A percentile compares a stretch with the other conserved stretches of the same genome.
Conservation (phyloP, 2,888 invertebrate species). For the Drosophila gaucha region DNA sequence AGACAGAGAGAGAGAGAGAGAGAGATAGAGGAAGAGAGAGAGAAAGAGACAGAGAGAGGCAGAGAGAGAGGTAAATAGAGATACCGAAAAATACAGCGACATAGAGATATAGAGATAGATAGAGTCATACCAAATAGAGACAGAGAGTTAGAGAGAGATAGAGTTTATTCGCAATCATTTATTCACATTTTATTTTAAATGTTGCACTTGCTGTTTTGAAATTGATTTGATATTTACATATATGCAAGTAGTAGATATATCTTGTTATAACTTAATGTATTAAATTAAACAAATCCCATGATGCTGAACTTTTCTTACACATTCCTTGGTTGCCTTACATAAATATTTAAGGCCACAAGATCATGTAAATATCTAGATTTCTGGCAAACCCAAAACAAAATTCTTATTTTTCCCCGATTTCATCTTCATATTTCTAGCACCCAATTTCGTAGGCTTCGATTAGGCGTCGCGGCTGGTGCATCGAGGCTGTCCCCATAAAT, state of each 20-base stretch:
- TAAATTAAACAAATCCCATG: constrained; percentile 15
- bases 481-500: constrained; percentile 56
- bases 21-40: too few species aligned
- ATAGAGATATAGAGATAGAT: too few species aligned
- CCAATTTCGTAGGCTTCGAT: constrained; percentile 53
- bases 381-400: constrained; percentile 24
- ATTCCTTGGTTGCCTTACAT: constrained; percentile 10
- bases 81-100: too few species aligned
- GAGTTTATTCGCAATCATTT: too few species aligned
- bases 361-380: constrained; percentile 21
- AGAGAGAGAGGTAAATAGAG: too few species aligned
- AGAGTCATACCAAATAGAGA: too few species aligned
- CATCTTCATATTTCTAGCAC: constrained; percentile 54
- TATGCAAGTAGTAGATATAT: too few species aligned
- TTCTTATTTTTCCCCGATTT: constrained; percentile 1
- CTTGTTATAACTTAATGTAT: background rate
- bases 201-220: too few species aligned
- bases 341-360: constrained; percentile 18
- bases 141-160: too few species aligned
- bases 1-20: too few species aligned
- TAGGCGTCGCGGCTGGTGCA: constrained; percentile 51
- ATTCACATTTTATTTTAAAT: background rate
- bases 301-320: background rate
- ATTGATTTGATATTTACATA: too few species aligned
- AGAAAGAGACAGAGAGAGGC: too few species aligned